Base-by-base conservation (phyloP, 2,888 invertebrate genomes). In the Lottia scabra region DNA sequence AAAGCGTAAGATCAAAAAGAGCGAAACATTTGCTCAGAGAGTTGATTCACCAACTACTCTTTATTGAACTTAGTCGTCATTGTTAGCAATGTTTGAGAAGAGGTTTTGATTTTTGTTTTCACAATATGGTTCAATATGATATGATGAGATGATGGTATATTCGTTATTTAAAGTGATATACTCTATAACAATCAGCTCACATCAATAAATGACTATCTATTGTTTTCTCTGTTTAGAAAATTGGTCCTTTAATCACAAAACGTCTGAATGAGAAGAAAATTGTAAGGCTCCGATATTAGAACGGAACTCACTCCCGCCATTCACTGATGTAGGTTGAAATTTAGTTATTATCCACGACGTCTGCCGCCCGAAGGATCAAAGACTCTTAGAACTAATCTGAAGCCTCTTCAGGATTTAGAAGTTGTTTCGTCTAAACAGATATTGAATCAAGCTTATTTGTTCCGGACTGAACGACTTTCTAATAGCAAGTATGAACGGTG, bases 1-100 rank as follows among this genome's bases (percentile, higher is more conserved):
- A 63, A 63, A 43, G 43, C 23, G 15, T 5, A 63, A 69, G 63
- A 15, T 69, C 68, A 69, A 69, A 69, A 38, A 19, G 56, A 23
- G 56, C 56, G 19, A 23, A 56, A 56, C 56, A 56, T 56, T 56
- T 56, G 56, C 56, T 56, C 56, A 56, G 19, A 56, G 19, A 56
- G 56, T 56, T 56, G 23, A 56, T 56, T 56, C 56, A 56, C 56
- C 19, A 23, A 19, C 10, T 56, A 23, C 19, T 23, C 23, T 56
- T 56, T 56, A 19, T 56, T 56, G 56, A 56, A 23, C 23, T 56
- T 19, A 56, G 56, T 23, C 19, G 10, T 4, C 23, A 56, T 56
- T 56, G 56, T 56, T 19, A 23, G 19, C 10, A 12, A 12, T 56
- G 56, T 56, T 56, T 56, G 56, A 23, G 56, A 56, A 23, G 23